Evolutionary conservation across 92 coral and sea anemone genomes (phyloP).

Genomic region (Blastomussa wellsi): DNA sequence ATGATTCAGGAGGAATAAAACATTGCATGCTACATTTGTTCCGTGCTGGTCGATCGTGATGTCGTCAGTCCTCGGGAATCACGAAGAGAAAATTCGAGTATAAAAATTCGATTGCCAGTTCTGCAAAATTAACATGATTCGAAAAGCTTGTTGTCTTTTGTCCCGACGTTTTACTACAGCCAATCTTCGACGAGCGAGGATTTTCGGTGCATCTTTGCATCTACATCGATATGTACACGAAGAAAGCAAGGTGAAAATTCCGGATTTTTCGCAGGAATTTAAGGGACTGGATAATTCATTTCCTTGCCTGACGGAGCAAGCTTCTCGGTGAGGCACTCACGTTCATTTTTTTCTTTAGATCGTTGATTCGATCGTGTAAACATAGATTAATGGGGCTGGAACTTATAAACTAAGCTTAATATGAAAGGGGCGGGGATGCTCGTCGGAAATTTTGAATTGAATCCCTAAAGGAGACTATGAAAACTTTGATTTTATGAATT

Average conservation of each 20-base stretch:
- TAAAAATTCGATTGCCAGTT: neutral
- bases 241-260: slow-evolving; percentile 58
- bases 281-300: slow-evolving; percentile 81
- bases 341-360: neutral
- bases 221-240: slow-evolving; percentile 24
- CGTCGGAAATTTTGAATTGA: too few relatives aligned
- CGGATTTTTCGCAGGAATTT: slow-evolving; percentile 81
- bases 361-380: neutral
- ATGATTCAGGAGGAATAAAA: neutral
- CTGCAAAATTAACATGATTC: slow-evolving; percentile 1
- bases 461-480: too few relatives aligned
- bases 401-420: too few relatives aligned
- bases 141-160: neutral
- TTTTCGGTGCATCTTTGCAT: neutral
- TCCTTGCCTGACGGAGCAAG: slow-evolving; percentile 74
- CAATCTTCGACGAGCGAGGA: slow-evolving; percentile 16
- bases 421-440: too few relatives aligned
- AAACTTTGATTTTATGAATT: too few relatives aligned
- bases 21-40: too few relatives aligned
- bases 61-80: too few relatives aligned
- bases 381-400: neutral
- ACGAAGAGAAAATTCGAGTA: neutral
- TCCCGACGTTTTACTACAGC: slow-evolving; percentile 8
- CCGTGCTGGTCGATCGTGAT: neutral
- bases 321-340: slow-evolving; percentile 62